Evolutionary conservation across 2,888 invertebrate species (phyloP).

Genomic region (Oligia latruncula): DNA sequence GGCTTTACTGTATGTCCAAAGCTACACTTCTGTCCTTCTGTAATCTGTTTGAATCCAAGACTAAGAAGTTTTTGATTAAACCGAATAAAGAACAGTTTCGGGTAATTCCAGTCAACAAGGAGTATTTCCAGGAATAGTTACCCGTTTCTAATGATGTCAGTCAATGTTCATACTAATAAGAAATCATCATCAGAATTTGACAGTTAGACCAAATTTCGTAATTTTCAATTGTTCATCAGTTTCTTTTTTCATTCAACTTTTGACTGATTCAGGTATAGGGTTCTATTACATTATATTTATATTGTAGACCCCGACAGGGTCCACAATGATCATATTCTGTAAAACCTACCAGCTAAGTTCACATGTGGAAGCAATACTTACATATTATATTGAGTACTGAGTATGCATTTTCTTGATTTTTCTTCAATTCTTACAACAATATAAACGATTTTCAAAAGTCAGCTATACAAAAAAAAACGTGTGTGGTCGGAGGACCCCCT

Average conservation of each 20-base stretch:
- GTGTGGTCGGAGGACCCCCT: too few relatives aligned
- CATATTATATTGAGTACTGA: too few relatives aligned
- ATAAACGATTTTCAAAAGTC: too few relatives aligned
- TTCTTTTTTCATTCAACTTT: neutral
- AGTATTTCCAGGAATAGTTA: neutral
- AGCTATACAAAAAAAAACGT: too few relatives aligned
- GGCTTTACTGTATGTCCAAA: neutral
- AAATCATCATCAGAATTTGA: neutral
- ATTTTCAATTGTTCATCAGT: neutral
- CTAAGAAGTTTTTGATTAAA: constrained; percentile 3
- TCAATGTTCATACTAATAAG: neutral
- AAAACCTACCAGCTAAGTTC: too few relatives aligned
- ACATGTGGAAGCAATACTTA: too few relatives aligned
- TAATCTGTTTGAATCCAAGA: constrained; percentile 11
- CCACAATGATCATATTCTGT: too few relatives aligned
- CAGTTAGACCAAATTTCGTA: neutral
- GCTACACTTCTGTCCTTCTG: neutral
- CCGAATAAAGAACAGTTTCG: neutral
- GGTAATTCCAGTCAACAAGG: neutral
- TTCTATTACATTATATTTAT: too few relatives aligned
- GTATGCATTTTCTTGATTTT: too few relatives aligned
- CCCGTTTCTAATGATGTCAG: neutral
- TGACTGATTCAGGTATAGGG: too few relatives aligned
- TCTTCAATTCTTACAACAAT: too few relatives aligned
- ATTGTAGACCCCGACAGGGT: too few relatives aligned